A percentile compares a stretch with the other conserved stretches of the same genome.
Evolutionary conservation across 2,888 invertebrate genomes (phyloP).

Genomic region (Ochropleura plecta): DNA sequence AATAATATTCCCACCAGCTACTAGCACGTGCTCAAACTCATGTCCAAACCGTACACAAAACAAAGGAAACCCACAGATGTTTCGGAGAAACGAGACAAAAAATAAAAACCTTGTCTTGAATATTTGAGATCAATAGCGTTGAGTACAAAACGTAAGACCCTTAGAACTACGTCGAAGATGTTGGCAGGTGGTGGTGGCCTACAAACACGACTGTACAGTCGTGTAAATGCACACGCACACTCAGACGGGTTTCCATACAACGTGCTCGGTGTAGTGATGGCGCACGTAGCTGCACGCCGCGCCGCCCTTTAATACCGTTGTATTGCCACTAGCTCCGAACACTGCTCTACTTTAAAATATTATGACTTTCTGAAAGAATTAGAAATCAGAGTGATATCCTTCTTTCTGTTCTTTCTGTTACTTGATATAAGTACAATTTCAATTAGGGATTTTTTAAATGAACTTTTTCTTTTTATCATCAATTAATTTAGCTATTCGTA

Average conservation of each 20-base stretch:
- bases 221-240: constrained; percentile 63
- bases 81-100: constrained; percentile 74
- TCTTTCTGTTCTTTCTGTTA: background rate
- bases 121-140: constrained; percentile 75
- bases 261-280: constrained; percentile 66
- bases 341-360: constrained; percentile 73
- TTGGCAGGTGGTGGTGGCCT: constrained; percentile 65
- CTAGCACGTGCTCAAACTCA: constrained; percentile 78
- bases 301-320: constrained; percentile 78
- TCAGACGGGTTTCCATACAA: constrained; percentile 59
- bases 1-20: constrained; percentile 69
- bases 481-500: background rate
- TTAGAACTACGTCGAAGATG: constrained; percentile 56
- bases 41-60: constrained; percentile 68
- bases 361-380: background rate
- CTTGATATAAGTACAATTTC: background rate
- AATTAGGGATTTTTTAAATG: background rate
- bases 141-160: constrained; percentile 70
- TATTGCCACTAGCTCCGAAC: constrained; percentile 59
- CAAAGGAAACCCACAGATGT: constrained; percentile 81
- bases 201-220: constrained; percentile 42
- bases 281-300: constrained; percentile 77
- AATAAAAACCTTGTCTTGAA: constrained; percentile 73
- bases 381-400: background rate
- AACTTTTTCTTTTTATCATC: background rate